Evolutionary conservation across 2,113 vertebrate species (phyloP).

Genomic region (Perca schrenkii): DNA sequence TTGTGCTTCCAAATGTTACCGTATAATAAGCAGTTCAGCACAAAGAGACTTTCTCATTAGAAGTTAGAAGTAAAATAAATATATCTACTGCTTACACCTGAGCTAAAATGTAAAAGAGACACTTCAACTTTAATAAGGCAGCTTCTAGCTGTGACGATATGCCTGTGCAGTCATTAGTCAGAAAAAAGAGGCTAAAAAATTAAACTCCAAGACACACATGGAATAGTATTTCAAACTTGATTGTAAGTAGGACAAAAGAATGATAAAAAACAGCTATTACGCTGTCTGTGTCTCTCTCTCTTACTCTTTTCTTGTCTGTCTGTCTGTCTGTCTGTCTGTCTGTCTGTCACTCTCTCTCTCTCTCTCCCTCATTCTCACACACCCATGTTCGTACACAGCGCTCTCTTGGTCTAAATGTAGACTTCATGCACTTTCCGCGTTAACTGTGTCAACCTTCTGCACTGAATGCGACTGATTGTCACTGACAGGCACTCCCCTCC

Average conservation of each 20-base stretch:
- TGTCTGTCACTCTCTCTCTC: not conserved
- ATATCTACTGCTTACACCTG: slow-evolving; percentile 16
- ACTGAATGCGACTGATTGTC: slow-evolving; percentile 46
- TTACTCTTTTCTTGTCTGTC: slow-evolving; percentile 13
- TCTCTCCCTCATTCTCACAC: slow-evolving; percentile 22
- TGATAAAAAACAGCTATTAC: slow-evolving; percentile 54
- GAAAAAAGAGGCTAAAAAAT: slow-evolving; percentile 13
- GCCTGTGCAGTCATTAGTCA: slow-evolving; percentile 49
- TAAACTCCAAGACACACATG: slow-evolving; percentile 36
- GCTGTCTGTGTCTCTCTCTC: slow-evolving; percentile 24
- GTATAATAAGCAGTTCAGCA: slow-evolving; percentile 16
- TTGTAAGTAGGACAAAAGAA: slow-evolving; percentile 46
- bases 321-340: slow-evolving; percentile 38
- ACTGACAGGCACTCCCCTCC: slow-evolving; percentile 36
- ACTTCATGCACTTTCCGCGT: slow-evolving; percentile 45
- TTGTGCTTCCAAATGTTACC: slow-evolving; percentile 26
- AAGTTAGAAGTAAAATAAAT: slow-evolving; percentile 1
- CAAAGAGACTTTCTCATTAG: slow-evolving; percentile 40
- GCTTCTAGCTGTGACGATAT: slow-evolving; percentile 37
- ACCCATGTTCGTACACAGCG: slow-evolving; percentile 47
- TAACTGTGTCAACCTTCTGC: slow-evolving; percentile 44
- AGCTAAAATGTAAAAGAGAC: slow-evolving; percentile 47
- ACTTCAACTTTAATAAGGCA: slow-evolving; percentile 50
- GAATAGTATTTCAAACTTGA: slow-evolving; percentile 52
- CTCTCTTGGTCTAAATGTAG: slow-evolving; percentile 42